Evolutionary conservation across 2,797 vertebrate species (phyloP), one percentile per base, ranked within the genome.

Genomic region (Diplodus puntazzo): DNA sequence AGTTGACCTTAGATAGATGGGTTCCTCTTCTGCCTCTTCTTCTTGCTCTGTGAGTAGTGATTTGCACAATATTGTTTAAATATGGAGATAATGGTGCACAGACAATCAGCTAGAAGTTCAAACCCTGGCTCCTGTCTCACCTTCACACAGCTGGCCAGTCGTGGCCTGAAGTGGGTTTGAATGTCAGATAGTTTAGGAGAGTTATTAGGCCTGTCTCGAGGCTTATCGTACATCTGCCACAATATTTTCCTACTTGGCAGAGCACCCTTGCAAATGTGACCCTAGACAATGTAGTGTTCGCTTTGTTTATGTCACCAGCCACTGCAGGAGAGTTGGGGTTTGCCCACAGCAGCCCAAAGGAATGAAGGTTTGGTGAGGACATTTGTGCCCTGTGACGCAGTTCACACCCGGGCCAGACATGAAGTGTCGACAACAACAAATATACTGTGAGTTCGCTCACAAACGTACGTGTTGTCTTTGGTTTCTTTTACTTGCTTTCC

Each of bases 401-500:
- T 77, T 80, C 67, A 73, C 59, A 39, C 45, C 21, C 5, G 2
- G 62, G 39, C 20, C 64, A 76, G 71, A 63, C 45, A 25, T 60
- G 72, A 20, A 65, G 21, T 45, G 54, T 55, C 4, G 1, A 16
- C 30, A 62, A 12, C 69, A 73, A 62, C 68, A 81, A 75, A 81
- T 71, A 77, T 42, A 61, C 50, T 49, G 50, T 66, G 66, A 50
- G 45, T 75, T 83, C 61, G 10, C 57, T 80, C 65, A 55, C 57
- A 34, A 49, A 64, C 39, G 30, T 49, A 55, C 1, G 6, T 27
- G 30, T 53, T 30, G 34, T 57, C 8, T 45, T 23, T 27, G 77
- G 30, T 59, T 75, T 72, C 34, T 53, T 69, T 73, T 70, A 45
- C 62, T 72, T 71, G 49, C 63, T 69, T 73, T 68, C 69, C 23